Evolutionary conservation across 2,888 invertebrate genomes (phyloP).

Genomic region (Watsonalla binaria): DNA sequence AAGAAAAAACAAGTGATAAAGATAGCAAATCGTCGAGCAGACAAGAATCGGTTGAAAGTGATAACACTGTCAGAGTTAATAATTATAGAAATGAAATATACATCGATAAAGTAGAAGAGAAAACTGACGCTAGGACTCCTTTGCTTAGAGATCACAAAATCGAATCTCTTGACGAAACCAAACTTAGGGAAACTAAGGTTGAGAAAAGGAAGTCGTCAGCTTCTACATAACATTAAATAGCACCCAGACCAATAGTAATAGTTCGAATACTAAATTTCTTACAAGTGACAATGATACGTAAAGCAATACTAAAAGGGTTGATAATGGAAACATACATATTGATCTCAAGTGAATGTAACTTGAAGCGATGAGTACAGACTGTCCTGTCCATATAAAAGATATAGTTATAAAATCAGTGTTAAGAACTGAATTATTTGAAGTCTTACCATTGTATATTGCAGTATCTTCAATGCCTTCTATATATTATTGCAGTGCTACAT

Average conservation of each 20-base stretch:
- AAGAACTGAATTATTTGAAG: constrained; percentile 1
- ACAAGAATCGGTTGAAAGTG: constrained; percentile 58
- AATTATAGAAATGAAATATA: constrained; percentile 64
- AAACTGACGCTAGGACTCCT: constrained; percentile 66
- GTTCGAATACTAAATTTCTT: too few species aligned
- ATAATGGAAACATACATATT: neutral
- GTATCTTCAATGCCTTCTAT: constrained; percentile 15
- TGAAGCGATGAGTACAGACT: neutral
- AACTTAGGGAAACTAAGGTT: constrained; percentile 62
- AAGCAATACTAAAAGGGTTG: neutral
- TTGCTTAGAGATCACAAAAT: constrained; percentile 67
- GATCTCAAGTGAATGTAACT: neutral
- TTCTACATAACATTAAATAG: constrained; percentile 55
- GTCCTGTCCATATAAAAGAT: neutral
- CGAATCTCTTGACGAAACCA: constrained; percentile 70
- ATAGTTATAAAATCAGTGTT: neutral
- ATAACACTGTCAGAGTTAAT: constrained; percentile 55
- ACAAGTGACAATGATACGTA: neutral
- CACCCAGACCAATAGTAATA: constrained; percentile 55
- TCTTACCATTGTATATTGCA: constrained; percentile 3
- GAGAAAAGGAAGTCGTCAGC: constrained; percentile 73
- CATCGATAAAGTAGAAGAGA: constrained; percentile 56
- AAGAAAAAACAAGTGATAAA: constrained; percentile 37
- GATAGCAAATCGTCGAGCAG: constrained; percentile 50
- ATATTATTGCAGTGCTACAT: constrained; percentile 21